phyloP scores from a whole-genome alignment of 2,888 invertebrate genomes.

The Nemapogon koenigi region DNA sequence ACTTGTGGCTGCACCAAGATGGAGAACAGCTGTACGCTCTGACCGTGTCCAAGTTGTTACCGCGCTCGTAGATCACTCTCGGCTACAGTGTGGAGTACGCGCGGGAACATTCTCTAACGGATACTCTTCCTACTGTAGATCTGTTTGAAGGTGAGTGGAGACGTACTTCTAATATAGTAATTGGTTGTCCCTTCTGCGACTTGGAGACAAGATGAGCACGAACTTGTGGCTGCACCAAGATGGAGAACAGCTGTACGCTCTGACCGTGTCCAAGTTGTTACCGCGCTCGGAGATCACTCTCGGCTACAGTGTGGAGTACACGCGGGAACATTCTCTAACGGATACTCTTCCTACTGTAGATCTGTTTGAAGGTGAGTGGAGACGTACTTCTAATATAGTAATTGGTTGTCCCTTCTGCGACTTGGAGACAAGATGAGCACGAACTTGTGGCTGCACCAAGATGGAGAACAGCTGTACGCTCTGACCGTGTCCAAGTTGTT shows the following conservation, averaged over 20 bases:
- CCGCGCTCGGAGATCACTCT: constrained; percentile 26
- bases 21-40: constrained; percentile 29
- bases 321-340: constrained; percentile 8
- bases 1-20: constrained; percentile 39
- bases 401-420: constrained; percentile 36
- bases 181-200: constrained; percentile 34
- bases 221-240: constrained; percentile 42
- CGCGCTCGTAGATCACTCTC: constrained; percentile 23
- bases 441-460: constrained; percentile 39
- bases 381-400: too few relatives aligned
- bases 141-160: too few relatives aligned
- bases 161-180: too few relatives aligned
- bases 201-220: constrained; percentile 28
- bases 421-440: constrained; percentile 29
- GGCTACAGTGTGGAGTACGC: neutral
- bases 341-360: neutral
- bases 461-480: constrained; percentile 28
- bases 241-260: constrained; percentile 27
- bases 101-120: neutral
- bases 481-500: constrained; percentile 26
- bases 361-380: constrained; percentile 1
- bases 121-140: neutral
- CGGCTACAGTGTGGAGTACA: constrained; percentile 35
- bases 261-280: constrained; percentile 26
- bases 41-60: constrained; percentile 24